Evolutionary conservation across 2,113 vertebrate species (phyloP), one percentile per base, ranked within the genome.

Genomic region (Phaethon lepturus): DNA sequence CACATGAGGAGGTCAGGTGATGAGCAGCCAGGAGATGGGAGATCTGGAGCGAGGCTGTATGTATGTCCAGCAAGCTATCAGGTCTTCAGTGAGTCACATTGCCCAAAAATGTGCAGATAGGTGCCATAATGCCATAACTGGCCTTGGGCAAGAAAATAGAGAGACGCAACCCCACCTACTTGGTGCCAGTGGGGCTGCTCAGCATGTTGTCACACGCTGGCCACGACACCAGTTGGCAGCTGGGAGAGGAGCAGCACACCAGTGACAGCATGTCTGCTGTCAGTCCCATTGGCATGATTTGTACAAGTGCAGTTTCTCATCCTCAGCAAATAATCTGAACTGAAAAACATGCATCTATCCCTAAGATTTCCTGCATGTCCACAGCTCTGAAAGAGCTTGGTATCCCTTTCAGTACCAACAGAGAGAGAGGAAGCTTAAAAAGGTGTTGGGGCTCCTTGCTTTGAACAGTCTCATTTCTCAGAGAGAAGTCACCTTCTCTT

Each of bases 41-140:
- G 47, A 78, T 19, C 73, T 84, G 85, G 47, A 87, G 52, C 0
- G 0, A 71, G 12, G 18, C 10, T 0, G 0, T 49, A 2, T 44
- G 56, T 42, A n/a, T n/a, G n/a, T n/a, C 47, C 31, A 62, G 28
- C 28, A 74, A 73, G 25, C 0, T 35, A 10, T 42, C 40, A 47
- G 52, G 31, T 56, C 79, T 74, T 72, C 69, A 81, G 20, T 47
- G 64, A 78, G 73, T n/a, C 77, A 67, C 28, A 6, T 28, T 50
- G 25, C 44, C 38, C 8, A 0, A 38, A 86, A 87, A 42, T 4
- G 10, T 38, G 15, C 26, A 16, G 22, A 18, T 6, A 59, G 28
- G 31, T 80, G 40, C 45, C 66, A 29, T 40, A 42, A 58, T 59
- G 31, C 45, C 17, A 11, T 25, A 22, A 77, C 38, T 81, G 63